Conservation (phyloP, 2,888 invertebrate genomes). For the Argynnis bischoffii region DNA sequence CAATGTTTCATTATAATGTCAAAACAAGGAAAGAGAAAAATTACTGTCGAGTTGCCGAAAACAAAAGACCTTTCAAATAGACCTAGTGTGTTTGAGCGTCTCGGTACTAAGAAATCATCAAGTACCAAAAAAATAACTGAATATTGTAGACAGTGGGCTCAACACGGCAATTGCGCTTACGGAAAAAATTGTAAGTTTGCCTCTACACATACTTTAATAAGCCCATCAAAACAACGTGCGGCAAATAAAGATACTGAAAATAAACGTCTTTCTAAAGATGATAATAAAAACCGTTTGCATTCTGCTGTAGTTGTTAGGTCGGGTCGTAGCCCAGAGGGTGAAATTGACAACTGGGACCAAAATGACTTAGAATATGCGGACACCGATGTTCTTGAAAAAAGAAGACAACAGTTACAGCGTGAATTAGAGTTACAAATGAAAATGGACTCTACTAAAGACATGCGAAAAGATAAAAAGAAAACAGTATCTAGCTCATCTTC, state of each 20-base stretch:
- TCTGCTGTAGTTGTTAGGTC: constrained; percentile 84
- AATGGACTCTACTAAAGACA: constrained; percentile 86
- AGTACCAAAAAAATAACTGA: constrained; percentile 83
- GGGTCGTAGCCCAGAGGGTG: constrained; percentile 83
- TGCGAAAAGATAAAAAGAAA: constrained; percentile 87
- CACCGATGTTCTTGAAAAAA: constrained; percentile 89
- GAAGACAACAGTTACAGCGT: constrained; percentile 88
- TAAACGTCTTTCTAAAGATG: constrained; percentile 81
- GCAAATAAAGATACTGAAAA: constrained; percentile 85
- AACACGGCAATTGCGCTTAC: constrained; percentile 89
- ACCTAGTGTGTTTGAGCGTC: constrained; percentile 92
- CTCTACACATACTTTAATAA: constrained; percentile 87
- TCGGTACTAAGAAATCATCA: constrained; percentile 88
- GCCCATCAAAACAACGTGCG: constrained; percentile 88
- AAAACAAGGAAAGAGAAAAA: constrained; percentile 89
- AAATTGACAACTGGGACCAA: constrained; percentile 90
- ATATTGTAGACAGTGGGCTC: constrained; percentile 89
- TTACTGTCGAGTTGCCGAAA: constrained; percentile 88
- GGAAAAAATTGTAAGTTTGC: constrained; percentile 91
- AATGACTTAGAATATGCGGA: constrained; percentile 91
- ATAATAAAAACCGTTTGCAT: constrained; percentile 84
- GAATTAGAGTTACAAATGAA: constrained; percentile 90
- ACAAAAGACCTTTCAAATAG: constrained; percentile 85
- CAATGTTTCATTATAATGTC: constrained; percentile 79
- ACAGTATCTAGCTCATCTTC: constrained; percentile 86